A percentile compares a stretch with the other conserved stretches of the same genome.
These are phyloP conservation scores for Erpobdella octoculata DNA, from an alignment of 2,888 invertebrate species.

Conservation along the genomic window DNA sequence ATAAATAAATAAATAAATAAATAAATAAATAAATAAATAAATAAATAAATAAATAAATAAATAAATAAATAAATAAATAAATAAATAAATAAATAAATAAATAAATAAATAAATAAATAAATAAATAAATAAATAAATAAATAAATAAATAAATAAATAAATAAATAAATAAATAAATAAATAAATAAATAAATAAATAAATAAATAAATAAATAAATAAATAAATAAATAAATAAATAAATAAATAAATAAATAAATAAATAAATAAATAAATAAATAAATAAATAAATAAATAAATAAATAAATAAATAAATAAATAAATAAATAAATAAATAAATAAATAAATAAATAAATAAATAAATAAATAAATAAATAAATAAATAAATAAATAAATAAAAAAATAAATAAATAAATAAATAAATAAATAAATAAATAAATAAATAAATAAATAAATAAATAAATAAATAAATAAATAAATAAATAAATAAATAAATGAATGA, in stretches of 20 bases:
- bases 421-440: neutral
- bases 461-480: neutral
- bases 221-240: neutral
- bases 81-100: neutral
- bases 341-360: neutral
- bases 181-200: neutral
- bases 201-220: neutral
- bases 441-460: neutral
- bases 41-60: slow-evolving; percentile 7
- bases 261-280: neutral
- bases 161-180: no score
- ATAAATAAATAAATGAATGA: neutral
- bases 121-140: neutral
- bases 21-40: slow-evolving; percentile 5
- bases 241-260: neutral
- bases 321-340: neutral
- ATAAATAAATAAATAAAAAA: neutral
- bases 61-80: neutral
- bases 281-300: neutral
- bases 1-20: neutral
- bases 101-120: neutral
- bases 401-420: neutral
- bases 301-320: neutral
- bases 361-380: neutral
- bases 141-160: neutral